Evolutionary conservation across 2,797 vertebrate genomes (phyloP), one percentile per base, ranked within the genome.

Genomic region (Bufotes viridis): DNA sequence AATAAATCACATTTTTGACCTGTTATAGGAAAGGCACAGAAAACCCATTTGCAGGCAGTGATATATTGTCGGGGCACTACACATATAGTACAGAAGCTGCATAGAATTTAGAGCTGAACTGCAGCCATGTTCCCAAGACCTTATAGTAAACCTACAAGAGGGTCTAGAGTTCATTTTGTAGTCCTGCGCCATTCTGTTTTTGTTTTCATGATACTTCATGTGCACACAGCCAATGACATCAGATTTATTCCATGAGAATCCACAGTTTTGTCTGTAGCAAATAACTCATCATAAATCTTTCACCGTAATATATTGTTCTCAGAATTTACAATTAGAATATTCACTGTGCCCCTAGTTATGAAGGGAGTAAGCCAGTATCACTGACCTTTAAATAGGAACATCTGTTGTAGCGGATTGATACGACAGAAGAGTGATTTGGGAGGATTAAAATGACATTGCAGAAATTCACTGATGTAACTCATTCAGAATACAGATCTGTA

Each of bases 391-490:
- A 14, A 78, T 14, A 8, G 49, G 42, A 78, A 78, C 29, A 78
- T 78, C 20, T 78, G 75, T 78, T 78, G 75, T 24, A 55, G 22
- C 49, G 24, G 75, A 78, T 55, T 78, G 17, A 78, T 55, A 78
- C 49, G 14, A 78, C 22, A 55, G 51, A 78, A 78, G 75, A 78
- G 75, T 55, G 12, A 78, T 78, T 55, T 55, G 26, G 11, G 3
- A 78, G 75, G 75, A 55, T 78, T 55, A 55, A 55, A 78, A 78
- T n/a, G 75, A 78, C 75, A 78, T 78, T 78, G 51, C n/a, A 78
- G 49, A 24, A 55, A 78, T 55, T 24, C 7, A 49, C 51, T 24
- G 75, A 78, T 55, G 49, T 78, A 55, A 53, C 20, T 55, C 20
- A 55, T 55, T 78, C 75, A n/a, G 74, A 7, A 76, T n/a, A 22